Evolutionary conservation across 92 coral and sea anemone genomes (phyloP), one percentile per base, ranked within the genome.

Genomic region (Muricea muricata): DNA sequence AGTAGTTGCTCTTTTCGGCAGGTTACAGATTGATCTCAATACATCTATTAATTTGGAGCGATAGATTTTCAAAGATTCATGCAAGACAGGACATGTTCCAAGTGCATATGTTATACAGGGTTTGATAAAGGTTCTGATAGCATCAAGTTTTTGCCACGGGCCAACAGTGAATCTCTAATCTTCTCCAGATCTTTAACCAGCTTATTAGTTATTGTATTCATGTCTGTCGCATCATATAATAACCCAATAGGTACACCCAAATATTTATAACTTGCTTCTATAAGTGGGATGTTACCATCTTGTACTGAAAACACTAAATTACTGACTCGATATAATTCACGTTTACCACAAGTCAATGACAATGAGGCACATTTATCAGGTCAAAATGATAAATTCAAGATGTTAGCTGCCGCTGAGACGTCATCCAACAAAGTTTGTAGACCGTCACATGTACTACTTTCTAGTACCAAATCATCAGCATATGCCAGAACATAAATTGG

Each of bases 61-160:
- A 17, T 35, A 40, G 1, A 1, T 23, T 1, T 6, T 10, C 1
- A 72, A 11, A 30, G 54, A 18, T 4, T 34, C 30, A 7, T 40
- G 24, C 29, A 58, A 1, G 23, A 72, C 78, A 17, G 55, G 30
- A 25, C 26, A 35, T 1, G 56, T 3, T 1, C 78, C 57, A 1
- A 72, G 57, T 4, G 78, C 55, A 26, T 72, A 72, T 11, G 78
- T 72, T 9, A 72, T 2, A 29, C 78, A 18, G 17, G 78, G 78
- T 45, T 72, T 56, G 1, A 72, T n/a, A 45, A n/a, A n/a, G n/a
- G n/a, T n/a, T n/a, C n/a, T n/a, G n/a, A n/a, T n/a, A n/a, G n/a
- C n/a, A n/a, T n/a, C 58, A 3, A 52, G 18, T 12, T 52, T 72
- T 40, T 72, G 78, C 78, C 78, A 72, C 12, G 78, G 78, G 30